Evolutionary conservation across 2,113 vertebrate species (phyloP), one percentile per base, ranked within the genome.

Genomic region (Trichechus manatus): DNA sequence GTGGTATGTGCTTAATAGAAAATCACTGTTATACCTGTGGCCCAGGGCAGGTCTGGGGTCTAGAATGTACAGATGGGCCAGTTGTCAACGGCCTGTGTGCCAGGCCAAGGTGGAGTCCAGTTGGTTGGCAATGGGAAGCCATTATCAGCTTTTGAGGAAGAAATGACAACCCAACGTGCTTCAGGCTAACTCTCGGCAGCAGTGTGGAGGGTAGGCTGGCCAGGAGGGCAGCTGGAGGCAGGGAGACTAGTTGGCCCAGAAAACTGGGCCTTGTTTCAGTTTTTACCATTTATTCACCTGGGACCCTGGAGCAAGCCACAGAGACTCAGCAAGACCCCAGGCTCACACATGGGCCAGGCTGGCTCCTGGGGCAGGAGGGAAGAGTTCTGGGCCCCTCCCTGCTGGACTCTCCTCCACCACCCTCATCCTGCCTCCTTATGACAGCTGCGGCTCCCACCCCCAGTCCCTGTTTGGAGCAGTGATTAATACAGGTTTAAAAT

Each of bases 401-500:
- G 19, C 89, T 87, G 96, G 96, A 96, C 96, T 93, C 63, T 80
- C 80, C 79, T 56, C 87, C 72, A 44, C 93, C 94, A 78, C 74
- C 96, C 97, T 95, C 94, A 56, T 84, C 94, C 93, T 94, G 94
- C 97, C 94, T 97, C 94, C 85, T 97, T 31, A 6, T 89, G 96
- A 98, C 98, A 98, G 98, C 98, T 98, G 98, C 87, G 8, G 96
- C 96, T 78, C 98, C 98, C 98, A 97, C 98, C 97, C 97, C 94
- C 98, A 97, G 97, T 97, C 96, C 95, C 96, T 80, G 97, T 98
- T 98, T 98, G 98, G 98, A 97, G 97, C 97, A 78, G 95, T 98
- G 98, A 98, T 98, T 98, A 98, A 98, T 98, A 97, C 97, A 98
- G 98, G 97, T 98, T 97, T 98, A 98, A 98, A 98, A 98, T 98